Conservation (phyloP, 1,140 invertebrate species). For the Brachystomella parvula region DNA sequence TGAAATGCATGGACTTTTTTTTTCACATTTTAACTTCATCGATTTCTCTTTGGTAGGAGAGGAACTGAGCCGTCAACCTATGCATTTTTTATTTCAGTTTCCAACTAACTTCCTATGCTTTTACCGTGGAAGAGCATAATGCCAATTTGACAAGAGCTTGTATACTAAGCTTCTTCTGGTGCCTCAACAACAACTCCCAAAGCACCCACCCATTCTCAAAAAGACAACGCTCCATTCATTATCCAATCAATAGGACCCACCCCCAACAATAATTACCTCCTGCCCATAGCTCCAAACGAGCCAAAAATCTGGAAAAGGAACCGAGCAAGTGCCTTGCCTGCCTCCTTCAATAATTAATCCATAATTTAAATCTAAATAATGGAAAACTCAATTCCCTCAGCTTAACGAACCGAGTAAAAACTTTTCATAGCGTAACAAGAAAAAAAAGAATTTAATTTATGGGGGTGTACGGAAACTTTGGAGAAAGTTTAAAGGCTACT, state of each 20-base stretch:
- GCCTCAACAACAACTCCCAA: neutral
- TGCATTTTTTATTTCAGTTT: constrained; percentile 2
- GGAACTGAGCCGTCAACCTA: neutral
- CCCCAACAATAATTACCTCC: neutral
- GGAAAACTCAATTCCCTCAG: neutral
- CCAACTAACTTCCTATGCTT: no score
- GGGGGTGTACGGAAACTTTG: neutral
- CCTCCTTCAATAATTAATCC: no score
- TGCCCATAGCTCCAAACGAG: no score
- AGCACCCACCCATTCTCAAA: neutral
- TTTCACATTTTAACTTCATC: neutral
- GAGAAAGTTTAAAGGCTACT: neutral
- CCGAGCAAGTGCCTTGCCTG: neutral
- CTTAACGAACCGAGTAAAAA: neutral
- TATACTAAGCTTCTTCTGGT: no score
- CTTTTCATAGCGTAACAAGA: no score
- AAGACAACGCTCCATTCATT: neutral
- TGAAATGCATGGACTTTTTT: neutral
- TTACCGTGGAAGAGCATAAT: no score
- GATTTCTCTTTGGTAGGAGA: neutral
- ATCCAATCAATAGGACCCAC: neutral
- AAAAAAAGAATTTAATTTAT: constrained; percentile 2
- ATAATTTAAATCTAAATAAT: neutral
- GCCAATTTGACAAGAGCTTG: neutral
- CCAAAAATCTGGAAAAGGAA: no score